Evolutionary conservation across 1,140 invertebrate species (phyloP).

Genomic region (Eriocheir sinensis): DNA sequence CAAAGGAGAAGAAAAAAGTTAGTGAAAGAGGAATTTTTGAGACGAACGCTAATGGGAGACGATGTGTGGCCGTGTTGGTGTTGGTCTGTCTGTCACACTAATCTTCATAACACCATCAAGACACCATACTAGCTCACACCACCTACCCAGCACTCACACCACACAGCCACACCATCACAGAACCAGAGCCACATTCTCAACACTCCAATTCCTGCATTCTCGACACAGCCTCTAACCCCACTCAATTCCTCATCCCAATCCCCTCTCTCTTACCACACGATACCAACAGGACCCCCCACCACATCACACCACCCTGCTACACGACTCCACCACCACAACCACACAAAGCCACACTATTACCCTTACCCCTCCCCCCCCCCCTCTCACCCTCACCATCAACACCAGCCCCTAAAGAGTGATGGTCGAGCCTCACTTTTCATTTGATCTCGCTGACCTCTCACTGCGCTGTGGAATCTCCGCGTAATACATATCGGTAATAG

Average conservation of each 20-base stretch:
- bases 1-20: no score
- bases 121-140: no score
- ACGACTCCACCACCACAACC: not conserved
- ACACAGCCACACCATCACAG: no score
- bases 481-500: not conserved
- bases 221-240: no score
- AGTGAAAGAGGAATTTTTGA: no score
- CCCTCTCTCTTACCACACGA: not conserved
- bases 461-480: not conserved
- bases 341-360: slow-evolving; percentile 30
- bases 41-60: no score
- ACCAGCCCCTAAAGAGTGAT: no score
- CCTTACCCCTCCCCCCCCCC: not conserved
- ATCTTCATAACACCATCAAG: no score
- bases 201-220: not conserved
- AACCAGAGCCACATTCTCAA: no score
- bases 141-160: no score
- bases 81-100: no score
- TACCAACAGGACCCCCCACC: not conserved
- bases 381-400: not conserved
- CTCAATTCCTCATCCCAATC: not conserved
- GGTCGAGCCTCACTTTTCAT: not conserved
- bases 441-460: not conserved
- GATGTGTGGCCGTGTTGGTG: no score
- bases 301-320: not conserved